Evolutionary conservation across 2,888 invertebrate genomes (phyloP).

Genomic region (Stratiomys singularior): DNA sequence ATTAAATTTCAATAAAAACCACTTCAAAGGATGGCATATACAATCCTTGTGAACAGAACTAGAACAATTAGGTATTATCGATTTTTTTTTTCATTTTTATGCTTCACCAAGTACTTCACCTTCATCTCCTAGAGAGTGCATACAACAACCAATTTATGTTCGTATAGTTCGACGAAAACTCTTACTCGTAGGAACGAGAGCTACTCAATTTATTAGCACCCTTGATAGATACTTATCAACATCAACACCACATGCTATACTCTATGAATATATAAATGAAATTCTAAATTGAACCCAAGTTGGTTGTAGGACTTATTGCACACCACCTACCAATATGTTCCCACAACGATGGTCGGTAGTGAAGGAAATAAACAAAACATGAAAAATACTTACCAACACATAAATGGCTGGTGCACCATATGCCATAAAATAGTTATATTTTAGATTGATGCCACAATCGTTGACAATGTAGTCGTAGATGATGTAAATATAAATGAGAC

Average conservation of each 20-base stretch:
- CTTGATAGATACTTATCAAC: slow-evolving; percentile 36
- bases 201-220: slow-evolving; percentile 32
- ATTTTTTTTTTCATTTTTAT: too few relatives aligned
- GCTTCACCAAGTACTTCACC: too few relatives aligned
- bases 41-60: too few relatives aligned
- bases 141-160: too few relatives aligned
- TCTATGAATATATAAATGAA: neutral
- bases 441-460: slow-evolving; percentile 67
- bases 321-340: too few relatives aligned
- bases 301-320: too few relatives aligned
- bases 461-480: slow-evolving; percentile 69
- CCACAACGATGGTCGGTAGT: neutral
- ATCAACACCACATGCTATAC: slow-evolving; percentile 33
- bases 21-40: too few relatives aligned
- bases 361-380: slow-evolving; percentile 54
- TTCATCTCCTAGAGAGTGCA: too few relatives aligned
- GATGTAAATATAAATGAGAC: slow-evolving; percentile 74
- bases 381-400: slow-evolving; percentile 71
- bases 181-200: neutral
- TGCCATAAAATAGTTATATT: slow-evolving; percentile 71
- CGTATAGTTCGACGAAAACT: neutral
- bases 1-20: too few relatives aligned
- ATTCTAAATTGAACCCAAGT: too few relatives aligned
- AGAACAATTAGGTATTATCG: too few relatives aligned
- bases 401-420: slow-evolving; percentile 73